Conservation (phyloP, 1,140 invertebrate species). For the Agraylea sexmaculata region DNA sequence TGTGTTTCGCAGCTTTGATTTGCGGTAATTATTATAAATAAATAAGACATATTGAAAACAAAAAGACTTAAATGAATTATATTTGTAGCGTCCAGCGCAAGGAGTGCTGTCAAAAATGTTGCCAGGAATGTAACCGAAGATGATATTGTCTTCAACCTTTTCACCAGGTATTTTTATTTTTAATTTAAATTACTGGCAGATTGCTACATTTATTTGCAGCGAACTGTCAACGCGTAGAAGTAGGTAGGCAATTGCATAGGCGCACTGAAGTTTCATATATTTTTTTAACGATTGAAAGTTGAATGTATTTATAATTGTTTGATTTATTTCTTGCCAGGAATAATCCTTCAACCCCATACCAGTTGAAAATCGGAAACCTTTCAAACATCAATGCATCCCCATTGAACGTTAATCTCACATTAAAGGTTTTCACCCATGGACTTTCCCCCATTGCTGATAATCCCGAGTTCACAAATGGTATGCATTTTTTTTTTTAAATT, state of each 20-base stretch:
- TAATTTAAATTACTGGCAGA: neutral
- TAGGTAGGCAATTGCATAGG: too few species aligned
- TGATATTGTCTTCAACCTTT: conserved; percentile 13
- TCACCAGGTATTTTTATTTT: conserved; percentile 11
- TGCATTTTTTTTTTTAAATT: neutral
- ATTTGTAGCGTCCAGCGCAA: neutral
- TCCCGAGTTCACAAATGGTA: conserved; percentile 6
- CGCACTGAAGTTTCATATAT: too few species aligned
- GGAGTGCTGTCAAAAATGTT: neutral
- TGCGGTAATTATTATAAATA: neutral
- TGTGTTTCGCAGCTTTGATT: neutral
- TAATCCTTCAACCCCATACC: conserved; percentile 4
- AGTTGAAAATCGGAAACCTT: conserved; percentile 8
- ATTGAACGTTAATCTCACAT: conserved; percentile 10
- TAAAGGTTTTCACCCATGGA: conserved; percentile 14
- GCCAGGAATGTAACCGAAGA: conserved; percentile 7
- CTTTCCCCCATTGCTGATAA: neutral
- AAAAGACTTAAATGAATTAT: neutral
- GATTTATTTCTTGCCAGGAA: conserved; percentile 6
- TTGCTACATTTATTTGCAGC: too few species aligned
- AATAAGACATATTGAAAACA: neutral
- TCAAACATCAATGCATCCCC: conserved; percentile 2
- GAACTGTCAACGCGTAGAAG: too few species aligned
- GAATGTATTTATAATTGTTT: neutral
- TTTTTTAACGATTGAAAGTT: neutral